A percentile compares a stretch with the other conserved stretches of the same genome.
Conservation (phyloP, 2,113 vertebrate genomes). For the Coptodon bakossiorum region DNA sequence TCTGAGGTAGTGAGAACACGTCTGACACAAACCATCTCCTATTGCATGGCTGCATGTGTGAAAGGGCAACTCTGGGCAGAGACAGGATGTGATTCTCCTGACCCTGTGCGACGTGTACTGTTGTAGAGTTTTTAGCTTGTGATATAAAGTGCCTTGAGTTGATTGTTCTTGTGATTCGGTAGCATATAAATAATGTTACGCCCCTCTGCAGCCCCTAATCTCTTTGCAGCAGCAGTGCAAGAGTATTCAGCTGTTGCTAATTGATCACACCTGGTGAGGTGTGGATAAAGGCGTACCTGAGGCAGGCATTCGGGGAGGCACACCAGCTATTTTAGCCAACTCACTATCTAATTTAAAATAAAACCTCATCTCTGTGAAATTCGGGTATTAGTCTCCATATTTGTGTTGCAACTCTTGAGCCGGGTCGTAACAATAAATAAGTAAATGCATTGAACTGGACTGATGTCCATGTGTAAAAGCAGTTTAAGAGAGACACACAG, state of each 20-base stretch:
- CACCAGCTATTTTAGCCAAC: not conserved
- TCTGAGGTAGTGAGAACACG: not conserved
- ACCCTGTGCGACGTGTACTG: not conserved
- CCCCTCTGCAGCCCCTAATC: not conserved
- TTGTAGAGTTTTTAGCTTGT: not conserved
- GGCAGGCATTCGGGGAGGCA: not conserved
- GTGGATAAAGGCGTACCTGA: not conserved
- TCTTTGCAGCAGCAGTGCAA: not conserved
- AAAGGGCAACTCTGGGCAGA: not conserved
- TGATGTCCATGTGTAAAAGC: not conserved
- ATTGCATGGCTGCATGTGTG: not conserved
- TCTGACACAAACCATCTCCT: not conserved
- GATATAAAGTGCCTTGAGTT: not conserved
- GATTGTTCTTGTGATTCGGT: not conserved
- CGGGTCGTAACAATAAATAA: fast-evolving
- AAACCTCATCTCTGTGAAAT: not conserved
- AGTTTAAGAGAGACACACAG: not conserved
- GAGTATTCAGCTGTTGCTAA: not conserved
- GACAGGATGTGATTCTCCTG: not conserved
- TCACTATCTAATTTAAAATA: not conserved
- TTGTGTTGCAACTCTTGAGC: not conserved
- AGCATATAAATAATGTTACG: not conserved
- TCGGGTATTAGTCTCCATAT: not conserved
- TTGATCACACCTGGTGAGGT: not conserved
- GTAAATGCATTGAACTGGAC: not conserved